phyloP scores from a whole-genome alignment of 2,888 invertebrate genomes.

The Disparrhopalites patrizii region DNA sequence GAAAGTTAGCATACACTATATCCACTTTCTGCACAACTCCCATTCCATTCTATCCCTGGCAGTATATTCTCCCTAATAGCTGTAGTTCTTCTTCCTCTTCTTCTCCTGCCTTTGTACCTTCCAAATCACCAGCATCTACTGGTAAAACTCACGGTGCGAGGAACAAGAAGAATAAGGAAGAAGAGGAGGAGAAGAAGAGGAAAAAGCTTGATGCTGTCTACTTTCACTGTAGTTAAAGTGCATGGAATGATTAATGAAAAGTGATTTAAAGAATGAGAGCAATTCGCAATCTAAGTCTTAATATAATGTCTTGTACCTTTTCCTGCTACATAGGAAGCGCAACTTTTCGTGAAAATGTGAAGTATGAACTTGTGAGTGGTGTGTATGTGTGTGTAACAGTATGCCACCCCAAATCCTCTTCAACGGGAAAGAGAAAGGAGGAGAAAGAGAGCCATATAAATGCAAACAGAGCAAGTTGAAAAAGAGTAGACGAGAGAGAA shows the following conservation, averaged over 20 bases:
- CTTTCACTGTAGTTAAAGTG: constrained; percentile 9
- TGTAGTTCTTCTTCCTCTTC: too few relatives aligned
- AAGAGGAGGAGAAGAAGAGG: background rate
- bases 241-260: constrained; percentile 28
- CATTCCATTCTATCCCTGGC: too few relatives aligned
- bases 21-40: too few relatives aligned
- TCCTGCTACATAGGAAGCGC: background rate
- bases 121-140: too few relatives aligned
- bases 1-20: too few relatives aligned
- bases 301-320: constrained; percentile 19
- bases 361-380: constrained; percentile 12
- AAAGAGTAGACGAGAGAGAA: too few relatives aligned
- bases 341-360: constrained; percentile 2
- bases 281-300: constrained; percentile 4
- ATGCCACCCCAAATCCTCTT: constrained; percentile 1
- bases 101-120: too few relatives aligned
- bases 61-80: too few relatives aligned
- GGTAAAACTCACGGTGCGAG: too few relatives aligned
- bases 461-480: too few relatives aligned
- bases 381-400: constrained; percentile 14
- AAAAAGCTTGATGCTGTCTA: constrained; percentile 3
- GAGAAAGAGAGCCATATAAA: too few relatives aligned
- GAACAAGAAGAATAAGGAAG: background rate
- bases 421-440: too few relatives aligned
- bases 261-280: constrained; percentile 15